Conservation (phyloP, 1,140 invertebrate genomes). For the Phenacoccus solenopsis region DNA sequence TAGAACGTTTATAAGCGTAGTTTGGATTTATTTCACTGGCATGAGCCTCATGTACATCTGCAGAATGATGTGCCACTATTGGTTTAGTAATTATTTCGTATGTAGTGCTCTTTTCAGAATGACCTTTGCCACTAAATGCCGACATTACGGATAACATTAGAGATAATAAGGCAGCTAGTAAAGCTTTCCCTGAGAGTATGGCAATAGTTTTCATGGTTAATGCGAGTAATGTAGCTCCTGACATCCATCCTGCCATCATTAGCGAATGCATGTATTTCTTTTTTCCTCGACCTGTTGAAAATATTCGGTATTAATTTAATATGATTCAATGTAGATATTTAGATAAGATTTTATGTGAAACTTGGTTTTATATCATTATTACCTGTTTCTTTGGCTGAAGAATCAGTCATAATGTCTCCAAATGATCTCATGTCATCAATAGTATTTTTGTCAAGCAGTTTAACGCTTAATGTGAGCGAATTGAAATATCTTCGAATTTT, state of each 20-base stretch:
- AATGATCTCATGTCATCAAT: slow-evolving; percentile 40
- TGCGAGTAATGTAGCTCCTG: slow-evolving; percentile 52
- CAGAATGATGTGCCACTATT: slow-evolving; percentile 55
- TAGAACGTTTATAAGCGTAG: slow-evolving; percentile 6
- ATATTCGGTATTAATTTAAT: neutral
- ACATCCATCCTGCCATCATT: slow-evolving; percentile 38
- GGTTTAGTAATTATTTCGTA: slow-evolving; percentile 74
- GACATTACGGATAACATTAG: slow-evolving; percentile 61
- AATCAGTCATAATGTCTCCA: slow-evolving; percentile 30
- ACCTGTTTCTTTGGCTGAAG: neutral
- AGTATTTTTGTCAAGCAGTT: slow-evolving; percentile 49
- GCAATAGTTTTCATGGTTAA: slow-evolving; percentile 61
- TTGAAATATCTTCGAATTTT: slow-evolving; percentile 57
- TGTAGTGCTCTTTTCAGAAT: slow-evolving; percentile 48
- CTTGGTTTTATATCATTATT: too few relatives aligned
- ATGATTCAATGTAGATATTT: neutral
- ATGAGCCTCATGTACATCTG: slow-evolving; percentile 44
- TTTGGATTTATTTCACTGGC: neutral
- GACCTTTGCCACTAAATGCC: slow-evolving; percentile 48
- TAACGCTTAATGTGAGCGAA: slow-evolving; percentile 55
- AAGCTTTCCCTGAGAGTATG: slow-evolving; percentile 63
- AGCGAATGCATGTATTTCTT: slow-evolving; percentile 34
- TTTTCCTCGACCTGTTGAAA: slow-evolving; percentile 38
- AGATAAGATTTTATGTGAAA: too few relatives aligned
- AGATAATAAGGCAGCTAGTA: slow-evolving; percentile 69